Percentiles rank a stretch among this genome's conserved stretches.
phyloP scores from a whole-genome alignment of 2,888 invertebrate species.

The Mesorhabditis sp. region DNA sequence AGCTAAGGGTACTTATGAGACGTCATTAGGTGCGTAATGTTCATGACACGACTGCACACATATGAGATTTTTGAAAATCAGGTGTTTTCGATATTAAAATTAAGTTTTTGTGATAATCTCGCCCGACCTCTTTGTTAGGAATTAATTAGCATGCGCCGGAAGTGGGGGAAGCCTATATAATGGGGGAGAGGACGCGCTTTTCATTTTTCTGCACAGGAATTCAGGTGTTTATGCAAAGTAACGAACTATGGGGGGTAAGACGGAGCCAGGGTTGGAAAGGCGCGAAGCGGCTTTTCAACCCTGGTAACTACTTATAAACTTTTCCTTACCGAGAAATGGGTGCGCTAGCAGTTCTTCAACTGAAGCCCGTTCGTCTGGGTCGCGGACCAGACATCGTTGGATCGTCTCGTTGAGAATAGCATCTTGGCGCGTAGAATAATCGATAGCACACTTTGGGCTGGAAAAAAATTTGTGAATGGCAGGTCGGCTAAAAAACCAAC shows the following conservation, averaged over 20 bases:
- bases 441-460: slow-evolving; percentile 12
- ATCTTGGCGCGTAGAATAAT: slow-evolving; percentile 8
- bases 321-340: slow-evolving; percentile 59
- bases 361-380: slow-evolving; percentile 73
- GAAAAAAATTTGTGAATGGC: neutral
- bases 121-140: too few relatives aligned
- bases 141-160: neutral
- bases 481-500: slow-evolving; percentile 11
- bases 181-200: too few relatives aligned
- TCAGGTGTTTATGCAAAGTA: too few relatives aligned
- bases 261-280: too few relatives aligned
- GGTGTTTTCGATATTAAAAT: too few relatives aligned
- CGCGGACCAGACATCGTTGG: slow-evolving; percentile 71
- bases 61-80: too few relatives aligned
- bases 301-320: neutral
- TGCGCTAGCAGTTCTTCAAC: slow-evolving; percentile 72
- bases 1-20: too few relatives aligned
- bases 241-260: too few relatives aligned
- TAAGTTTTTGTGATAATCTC: too few relatives aligned
- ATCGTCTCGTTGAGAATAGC: slow-evolving; percentile 13
- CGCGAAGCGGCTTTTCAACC: neutral
- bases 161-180: neutral
- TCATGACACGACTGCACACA: too few relatives aligned
- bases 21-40: too few relatives aligned
- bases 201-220: neutral